Evolutionary conservation across 2,888 invertebrate species (phyloP), one percentile per base, ranked within the genome.

Genomic region (Rhogogaster chlorosoma): DNA sequence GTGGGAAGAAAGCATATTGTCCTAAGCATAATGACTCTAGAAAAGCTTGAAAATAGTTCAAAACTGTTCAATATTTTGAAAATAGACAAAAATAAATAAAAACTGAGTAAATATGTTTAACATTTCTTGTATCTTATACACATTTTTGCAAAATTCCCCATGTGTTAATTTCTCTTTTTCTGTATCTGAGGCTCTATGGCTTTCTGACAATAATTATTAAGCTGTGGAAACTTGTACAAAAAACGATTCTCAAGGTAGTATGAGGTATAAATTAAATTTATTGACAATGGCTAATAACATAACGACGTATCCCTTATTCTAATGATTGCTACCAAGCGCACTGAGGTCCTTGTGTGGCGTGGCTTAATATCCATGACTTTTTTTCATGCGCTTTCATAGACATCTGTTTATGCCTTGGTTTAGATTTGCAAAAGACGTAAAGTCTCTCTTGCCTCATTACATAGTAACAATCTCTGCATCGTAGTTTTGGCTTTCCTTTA

Each of bases 361-460:
- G 96, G 0, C 97, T 96, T 85, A 98, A 91, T 85, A 97, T 96
- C 96, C 97, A 97, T 26, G 96, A 96, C 88, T 96, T 96, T 87
- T 95, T 95, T 15, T 96, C 96, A 87, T 95, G 95, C 85, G 96
- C 95, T 85, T 95, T 95, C 94, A 96, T 96, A 22, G 96, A 94
- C 95, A 96, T 96, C 93, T 98, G 98, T 91, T 98, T 98, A 91
- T 98, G 98, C 57, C 98, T 95, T 32, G 96, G 96, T 91, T 96
- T 96, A 42, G 96, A 96, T 84, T 96, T 96, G 89, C 98, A 98
- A 88, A 97, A 95, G 67, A 97, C 95, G 92, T 96, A 97, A 88
- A 95, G 91, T 85, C 97, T 95, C 88, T 96, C 95, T 89, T 97
- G 94, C 84, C 96, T 94, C 70, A 95, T 94, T 15, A 97, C 96